Evolutionary conservation across 2,888 invertebrate genomes (phyloP), one percentile per base, ranked within the genome.

Genomic region (Automeris io): DNA sequence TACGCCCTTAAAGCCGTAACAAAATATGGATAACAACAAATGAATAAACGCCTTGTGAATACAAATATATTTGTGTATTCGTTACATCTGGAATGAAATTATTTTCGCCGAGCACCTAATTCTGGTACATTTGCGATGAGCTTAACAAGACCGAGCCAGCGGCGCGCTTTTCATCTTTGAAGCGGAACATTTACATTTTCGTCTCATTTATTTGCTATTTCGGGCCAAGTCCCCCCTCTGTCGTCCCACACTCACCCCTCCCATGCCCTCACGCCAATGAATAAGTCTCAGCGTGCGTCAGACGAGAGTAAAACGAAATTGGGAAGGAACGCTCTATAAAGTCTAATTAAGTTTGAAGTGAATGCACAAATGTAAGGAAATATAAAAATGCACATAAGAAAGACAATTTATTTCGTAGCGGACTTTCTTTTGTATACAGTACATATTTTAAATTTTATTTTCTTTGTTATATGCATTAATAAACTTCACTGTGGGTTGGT

Each of bases 181-280:
- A 83, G 80, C 86, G 82, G 80, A 78, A 83, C 86, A 86, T 86
- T 86, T 86, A 86, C 86, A 86, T 86, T 86, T 86, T 86, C 86
- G 86, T 83, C 86, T 86, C 86, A 86, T 86, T 86, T 86, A 86
- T 85, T 83, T 83, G 86, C 86, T 86, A 86, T 86, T 86, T 86
- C 81, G 82, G 75, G 81, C 76, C 68, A 71, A 60, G 64, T 54
- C 63, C 63, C 62, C 62, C 57, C 66, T 57, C 63, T 57, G 61
- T 51, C 57, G 43, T 43, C 40, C 46, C 49, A 52, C 57, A 46
- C 49, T 41, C 49, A 38, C 59, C 62, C 68, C 65, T 58, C 68
- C 48, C 46, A 54, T 59, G 61, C 66, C 71, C 62, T 67, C 70
- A 64, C 71, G 70, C 75, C 77, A 80, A 77, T 79, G 82, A 83